These are phyloP conservation scores for Osmoderma eremita DNA, from an alignment of 2,888 invertebrate genomes.

Conservation along the genomic window DNA sequence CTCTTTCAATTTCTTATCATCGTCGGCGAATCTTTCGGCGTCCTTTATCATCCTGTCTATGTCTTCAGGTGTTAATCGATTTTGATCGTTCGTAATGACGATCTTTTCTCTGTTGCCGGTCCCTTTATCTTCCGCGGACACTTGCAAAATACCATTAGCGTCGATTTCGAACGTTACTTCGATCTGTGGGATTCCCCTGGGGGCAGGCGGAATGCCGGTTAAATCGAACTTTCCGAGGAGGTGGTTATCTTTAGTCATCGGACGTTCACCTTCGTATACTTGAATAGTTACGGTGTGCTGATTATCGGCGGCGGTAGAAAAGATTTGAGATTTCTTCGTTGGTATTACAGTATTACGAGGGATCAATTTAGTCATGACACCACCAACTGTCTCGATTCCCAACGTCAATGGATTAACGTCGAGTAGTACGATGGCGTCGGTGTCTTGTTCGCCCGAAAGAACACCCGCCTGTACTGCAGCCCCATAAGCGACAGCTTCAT, in stretches of 20 bases:
- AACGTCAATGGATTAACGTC: conserved; percentile 99
- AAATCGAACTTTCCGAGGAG: conserved; percentile 97
- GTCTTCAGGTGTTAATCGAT: conserved; percentile 95
- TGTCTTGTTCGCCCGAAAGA: conserved; percentile 96
- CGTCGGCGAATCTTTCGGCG: conserved; percentile 98
- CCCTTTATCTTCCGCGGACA: conserved; percentile 98
- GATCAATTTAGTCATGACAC: conserved; percentile 99
- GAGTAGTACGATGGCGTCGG: conserved; percentile 93
- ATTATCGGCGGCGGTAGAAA: conserved; percentile 99
- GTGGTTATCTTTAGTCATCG: conserved; percentile 99
- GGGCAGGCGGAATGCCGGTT: conserved; percentile 95
- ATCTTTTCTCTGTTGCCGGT: conserved; percentile 99
- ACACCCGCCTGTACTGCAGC: conserved; percentile 99
- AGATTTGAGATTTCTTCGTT: conserved; percentile 98
- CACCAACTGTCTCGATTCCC: conserved; percentile 99
- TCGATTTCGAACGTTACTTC: conserved; percentile 96
- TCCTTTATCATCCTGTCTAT: conserved; percentile 99
- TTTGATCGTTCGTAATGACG: conserved; percentile 98
- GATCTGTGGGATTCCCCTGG: conserved; percentile 92
- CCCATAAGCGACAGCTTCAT: conserved; percentile 98
- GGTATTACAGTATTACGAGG: conserved; percentile 98
- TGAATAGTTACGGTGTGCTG: conserved; percentile 99
- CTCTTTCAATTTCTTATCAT: conserved; percentile 97
- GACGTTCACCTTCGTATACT: conserved; percentile 98
- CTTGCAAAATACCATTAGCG: conserved; percentile 93